Evolutionary conservation across 2,797 vertebrate species (phyloP), one percentile per base, ranked within the genome.

Genomic region (Apogon hyalosoma): DNA sequence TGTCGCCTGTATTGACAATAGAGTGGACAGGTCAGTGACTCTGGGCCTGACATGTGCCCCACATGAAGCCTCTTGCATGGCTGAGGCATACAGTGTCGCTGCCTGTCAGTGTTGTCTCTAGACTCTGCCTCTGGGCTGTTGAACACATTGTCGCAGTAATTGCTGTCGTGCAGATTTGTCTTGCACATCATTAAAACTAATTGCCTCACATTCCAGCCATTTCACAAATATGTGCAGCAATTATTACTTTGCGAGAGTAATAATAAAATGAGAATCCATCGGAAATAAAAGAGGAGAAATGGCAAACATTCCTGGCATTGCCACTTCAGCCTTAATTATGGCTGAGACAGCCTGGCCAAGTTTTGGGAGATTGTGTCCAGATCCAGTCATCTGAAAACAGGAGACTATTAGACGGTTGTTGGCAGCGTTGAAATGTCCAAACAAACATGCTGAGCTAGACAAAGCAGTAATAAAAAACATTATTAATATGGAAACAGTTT

Each of bases 161-260:
- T 94, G 91, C 93, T 93, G 91, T 89, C 90, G 75, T 92, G 90
- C 89, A 90, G 87, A 91, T 93, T 92, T 86, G 89, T 92, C 91
- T 90, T 85, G 90, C 89, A 94, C 91, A 92, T 94, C 90, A 93
- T 94, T 94, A 94, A 94, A 94, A 94, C 84, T 93, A 94, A 94
- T 94, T 94, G 93, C 91, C 87, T 90, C 77, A 5, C 93, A 94
- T 94, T 94, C 93, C 90, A 88, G 69, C 86, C 88, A 87, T 93
- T 92, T 91, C 80, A 75, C 80, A 92, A 94, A 92, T 88, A 94
- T 92, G 91, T 42, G 62, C 77, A 76, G 88, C 87, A 89, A 93
- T 93, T 92, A 91, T 87, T 90, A 86, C 85, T 88, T 92, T 83
- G 87, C 78, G 46, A 80, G 80, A 88, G 82, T 89, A 76, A 90